Evolutionary conservation across 2,888 invertebrate genomes (phyloP).

Genomic region (Catocala sponsa): DNA sequence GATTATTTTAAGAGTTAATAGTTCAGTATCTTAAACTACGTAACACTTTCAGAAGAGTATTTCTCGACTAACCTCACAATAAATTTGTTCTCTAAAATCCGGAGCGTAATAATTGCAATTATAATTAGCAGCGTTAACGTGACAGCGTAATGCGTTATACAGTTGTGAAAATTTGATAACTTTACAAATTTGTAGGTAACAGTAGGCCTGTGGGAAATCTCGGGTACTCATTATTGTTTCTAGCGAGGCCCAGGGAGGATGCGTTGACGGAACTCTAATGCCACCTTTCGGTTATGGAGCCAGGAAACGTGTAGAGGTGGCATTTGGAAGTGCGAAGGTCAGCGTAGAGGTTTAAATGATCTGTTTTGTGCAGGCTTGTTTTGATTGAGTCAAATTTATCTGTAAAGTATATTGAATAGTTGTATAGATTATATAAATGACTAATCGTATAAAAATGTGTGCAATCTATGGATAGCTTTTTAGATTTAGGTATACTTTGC

Average conservation of each 20-base stretch:
- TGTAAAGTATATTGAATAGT: too few relatives aligned
- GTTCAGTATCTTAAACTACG: too few relatives aligned
- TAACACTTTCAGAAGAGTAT: too few relatives aligned
- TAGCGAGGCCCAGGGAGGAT: slow-evolving; percentile 72
- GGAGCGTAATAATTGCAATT: slow-evolving; percentile 75
- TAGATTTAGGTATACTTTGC: too few relatives aligned
- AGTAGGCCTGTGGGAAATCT: slow-evolving; percentile 86
- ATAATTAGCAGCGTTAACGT: slow-evolving; percentile 73
- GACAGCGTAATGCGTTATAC: slow-evolving; percentile 78
- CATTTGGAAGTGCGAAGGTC: neutral
- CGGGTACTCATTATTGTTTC: slow-evolving; percentile 78
- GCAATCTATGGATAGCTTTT: too few relatives aligned
- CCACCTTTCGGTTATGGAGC: slow-evolving; percentile 65
- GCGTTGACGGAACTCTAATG: slow-evolving; percentile 81
- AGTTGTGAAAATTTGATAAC: slow-evolving; percentile 88
- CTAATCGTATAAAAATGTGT: too few relatives aligned
- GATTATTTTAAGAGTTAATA: too few relatives aligned
- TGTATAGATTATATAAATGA: too few relatives aligned
- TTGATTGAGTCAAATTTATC: too few relatives aligned
- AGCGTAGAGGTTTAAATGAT: too few relatives aligned
- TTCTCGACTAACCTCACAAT: slow-evolving; percentile 10
- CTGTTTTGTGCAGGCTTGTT: too few relatives aligned
- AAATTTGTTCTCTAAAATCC: slow-evolving; percentile 20
- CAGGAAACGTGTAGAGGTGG: slow-evolving; percentile 45
- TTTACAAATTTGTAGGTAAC: slow-evolving; percentile 84